Percentiles rank a stretch among this genome's conserved stretches.
Evolutionary conservation across 2,797 vertebrate genomes (phyloP).

Genomic region (Parambassis ranga): DNA sequence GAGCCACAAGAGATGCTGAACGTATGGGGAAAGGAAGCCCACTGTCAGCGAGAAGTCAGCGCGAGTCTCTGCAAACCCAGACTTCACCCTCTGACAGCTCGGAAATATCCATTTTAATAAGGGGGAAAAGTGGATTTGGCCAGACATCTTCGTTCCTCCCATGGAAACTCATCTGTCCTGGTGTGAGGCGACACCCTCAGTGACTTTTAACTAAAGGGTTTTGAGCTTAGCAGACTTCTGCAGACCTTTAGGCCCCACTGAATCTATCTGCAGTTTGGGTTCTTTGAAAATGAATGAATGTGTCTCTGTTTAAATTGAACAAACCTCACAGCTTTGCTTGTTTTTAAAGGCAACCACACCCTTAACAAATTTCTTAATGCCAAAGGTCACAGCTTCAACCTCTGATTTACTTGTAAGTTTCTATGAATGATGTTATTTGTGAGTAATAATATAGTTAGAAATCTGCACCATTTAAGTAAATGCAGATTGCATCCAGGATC

Average conservation of each 20-base stretch:
- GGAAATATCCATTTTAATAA: constrained; percentile 85
- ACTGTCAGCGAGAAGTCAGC: constrained; percentile 70
- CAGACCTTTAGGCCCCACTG: constrained; percentile 48
- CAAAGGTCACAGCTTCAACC: too few species aligned
- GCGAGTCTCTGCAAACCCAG: constrained; percentile 74
- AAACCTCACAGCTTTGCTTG: too few species aligned
- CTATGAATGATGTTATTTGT: too few species aligned
- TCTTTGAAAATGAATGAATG: constrained; percentile 32
- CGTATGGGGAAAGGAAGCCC: constrained; percentile 68
- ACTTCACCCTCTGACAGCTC: constrained; percentile 82
- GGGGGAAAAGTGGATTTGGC: constrained; percentile 82
- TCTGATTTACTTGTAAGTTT: too few species aligned
- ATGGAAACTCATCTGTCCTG: constrained; percentile 80
- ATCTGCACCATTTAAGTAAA: too few species aligned
- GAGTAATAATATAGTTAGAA: too few species aligned
- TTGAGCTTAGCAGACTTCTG: constrained; percentile 44
- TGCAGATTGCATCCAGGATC: too few species aligned
- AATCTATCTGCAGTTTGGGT: constrained; percentile 45
- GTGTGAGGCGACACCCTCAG: constrained; percentile 77
- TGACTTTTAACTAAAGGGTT: constrained; percentile 67
- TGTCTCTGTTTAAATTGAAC: too few species aligned
- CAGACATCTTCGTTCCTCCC: constrained; percentile 79
- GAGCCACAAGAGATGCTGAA: constrained; percentile 60
- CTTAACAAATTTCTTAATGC: too few species aligned
- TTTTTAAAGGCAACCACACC: too few species aligned